Base-by-base conservation (phyloP, 2,113 vertebrate species). In the Burhinus oedicnemus region DNA sequence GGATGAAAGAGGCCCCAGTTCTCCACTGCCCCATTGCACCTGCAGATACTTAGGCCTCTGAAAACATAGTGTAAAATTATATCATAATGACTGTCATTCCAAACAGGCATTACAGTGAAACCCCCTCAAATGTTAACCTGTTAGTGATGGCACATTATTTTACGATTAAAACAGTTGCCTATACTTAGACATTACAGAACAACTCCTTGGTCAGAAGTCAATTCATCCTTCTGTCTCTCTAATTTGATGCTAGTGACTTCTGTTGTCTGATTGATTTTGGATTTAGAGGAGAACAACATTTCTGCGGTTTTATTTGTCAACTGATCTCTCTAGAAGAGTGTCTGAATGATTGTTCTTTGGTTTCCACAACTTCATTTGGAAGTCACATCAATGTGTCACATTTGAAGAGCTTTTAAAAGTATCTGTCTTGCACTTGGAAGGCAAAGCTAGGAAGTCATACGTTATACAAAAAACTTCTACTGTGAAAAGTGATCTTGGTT, bases 351-450 rank as follows among this genome's bases (percentile, higher is more conserved):
- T 91, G 89, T 87, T 87, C 49, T 95, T 95, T 87, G 61, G 87
- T 89, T 94, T 97, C 82, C 66, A 94, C 94, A 95, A 94, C 92
- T 96, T 93, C 82, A 94, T 97, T 92, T 97, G 91, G 94, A 98
- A 97, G 90, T 91, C 83, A 88, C 79, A 96, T 92, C 78, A 97
- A 93, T 89, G 77, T 20, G 26, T 42, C 38, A 42, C 82, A 86
- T 92, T 80, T 96, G 93, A 94, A 97, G 90, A 95, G 77, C 72
- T 97, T 98, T 97, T 90, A 94, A 97, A 94, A 96, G 86, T 75
- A 95, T 93, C 22, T 96, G 71, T 95, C 88, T 97, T 93, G 8
- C 52, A 95, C 81, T 94, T 94, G 81, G 95, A 97, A 97, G 83
- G 92, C 89, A 77, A 90, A 57, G 58, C 72, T 93, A 84, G 72